phyloP scores from a whole-genome alignment of 2,113 vertebrate genomes.

The Hassar affinis region DNA sequence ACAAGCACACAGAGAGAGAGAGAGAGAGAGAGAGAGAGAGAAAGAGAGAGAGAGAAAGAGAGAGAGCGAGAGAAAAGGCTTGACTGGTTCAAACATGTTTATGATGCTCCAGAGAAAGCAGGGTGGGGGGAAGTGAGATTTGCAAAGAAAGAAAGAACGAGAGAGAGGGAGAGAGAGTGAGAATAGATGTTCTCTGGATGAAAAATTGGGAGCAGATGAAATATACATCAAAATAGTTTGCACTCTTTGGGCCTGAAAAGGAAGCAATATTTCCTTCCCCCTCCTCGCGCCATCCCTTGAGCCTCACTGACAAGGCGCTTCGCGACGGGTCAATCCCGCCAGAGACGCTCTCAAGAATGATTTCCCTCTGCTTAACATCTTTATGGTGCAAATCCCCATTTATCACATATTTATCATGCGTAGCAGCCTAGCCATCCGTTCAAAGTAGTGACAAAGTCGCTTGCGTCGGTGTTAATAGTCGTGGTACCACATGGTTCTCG shows the following conservation, averaged over 20 bases:
- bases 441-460: background rate
- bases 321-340: slow-evolving; percentile 29
- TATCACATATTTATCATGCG: slow-evolving; percentile 20
- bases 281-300: slow-evolving; percentile 25
- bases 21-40: background rate
- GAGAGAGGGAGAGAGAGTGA: slow-evolving; percentile 34
- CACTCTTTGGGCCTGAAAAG: slow-evolving; percentile 46
- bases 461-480: background rate
- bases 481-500: background rate
- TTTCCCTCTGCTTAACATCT: slow-evolving; percentile 36
- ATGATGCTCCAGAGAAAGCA: slow-evolving; percentile 47
- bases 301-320: slow-evolving; percentile 33
- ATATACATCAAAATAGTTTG: slow-evolving; percentile 56
- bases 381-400: slow-evolving; percentile 23
- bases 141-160: slow-evolving; percentile 3
- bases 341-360: slow-evolving; percentile 39
- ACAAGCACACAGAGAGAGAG: slow-evolving; percentile 41
- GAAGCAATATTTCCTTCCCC: slow-evolving; percentile 48
- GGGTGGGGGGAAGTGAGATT: slow-evolving; percentile 15
- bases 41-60: background rate
- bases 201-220: slow-evolving; percentile 53
- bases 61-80: slow-evolving; percentile 1
- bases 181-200: slow-evolving; percentile 46
- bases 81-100: slow-evolving; percentile 52
- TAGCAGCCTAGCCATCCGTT: slow-evolving; percentile 14